These are phyloP conservation scores for Cylas formicarius DNA, from an alignment of 1,140 invertebrate genomes.

Conservation along the genomic window DNA sequence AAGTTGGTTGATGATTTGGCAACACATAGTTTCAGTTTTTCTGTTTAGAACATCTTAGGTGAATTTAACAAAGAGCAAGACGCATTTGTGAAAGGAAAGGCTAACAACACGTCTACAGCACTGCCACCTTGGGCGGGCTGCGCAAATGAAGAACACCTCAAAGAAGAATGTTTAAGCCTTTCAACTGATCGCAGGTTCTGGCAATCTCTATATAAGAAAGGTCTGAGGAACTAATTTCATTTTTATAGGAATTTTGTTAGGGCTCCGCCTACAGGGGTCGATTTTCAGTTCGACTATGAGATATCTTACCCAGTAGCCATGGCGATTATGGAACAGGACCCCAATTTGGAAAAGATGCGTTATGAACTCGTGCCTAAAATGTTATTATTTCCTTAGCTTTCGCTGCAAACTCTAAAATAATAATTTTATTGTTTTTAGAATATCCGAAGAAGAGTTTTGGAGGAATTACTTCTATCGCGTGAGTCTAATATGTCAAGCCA, in stretches of 20 bases:
- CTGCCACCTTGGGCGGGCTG: conserved; percentile 89
- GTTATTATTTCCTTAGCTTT: conserved; percentile 49
- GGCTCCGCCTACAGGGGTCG: conserved; percentile 88
- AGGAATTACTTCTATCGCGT: conserved; percentile 99
- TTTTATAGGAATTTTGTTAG: conserved; percentile 81
- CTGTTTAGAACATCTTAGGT: conserved; percentile 79
- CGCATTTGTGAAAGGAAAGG: conserved; percentile 84
- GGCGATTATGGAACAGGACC: conserved; percentile 89
- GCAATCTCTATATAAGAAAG: too few relatives aligned
- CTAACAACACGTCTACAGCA: conserved; percentile 63
- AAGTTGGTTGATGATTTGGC: conserved; percentile 51
- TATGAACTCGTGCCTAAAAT: conserved; percentile 98
- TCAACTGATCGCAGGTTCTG: conserved; percentile 71
- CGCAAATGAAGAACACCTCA: conserved; percentile 79
- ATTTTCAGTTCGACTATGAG: conserved; percentile 94
- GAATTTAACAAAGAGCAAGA: conserved; percentile 97
- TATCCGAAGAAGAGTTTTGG: conserved; percentile 98
- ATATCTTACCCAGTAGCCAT: conserved; percentile 84
- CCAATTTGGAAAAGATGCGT: conserved; percentile 94
- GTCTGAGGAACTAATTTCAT: too few relatives aligned
- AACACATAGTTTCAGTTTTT: too few relatives aligned
- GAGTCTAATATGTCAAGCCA: conserved; percentile 93
- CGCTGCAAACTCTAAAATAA: background rate
- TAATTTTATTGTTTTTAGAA: conserved; percentile 52
- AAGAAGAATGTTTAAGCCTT: conserved; percentile 88